A percentile compares a stretch with the other conserved stretches of the same genome.
phyloP scores from a whole-genome alignment of 2,797 vertebrate genomes.

The Clarias laeviceps region DNA sequence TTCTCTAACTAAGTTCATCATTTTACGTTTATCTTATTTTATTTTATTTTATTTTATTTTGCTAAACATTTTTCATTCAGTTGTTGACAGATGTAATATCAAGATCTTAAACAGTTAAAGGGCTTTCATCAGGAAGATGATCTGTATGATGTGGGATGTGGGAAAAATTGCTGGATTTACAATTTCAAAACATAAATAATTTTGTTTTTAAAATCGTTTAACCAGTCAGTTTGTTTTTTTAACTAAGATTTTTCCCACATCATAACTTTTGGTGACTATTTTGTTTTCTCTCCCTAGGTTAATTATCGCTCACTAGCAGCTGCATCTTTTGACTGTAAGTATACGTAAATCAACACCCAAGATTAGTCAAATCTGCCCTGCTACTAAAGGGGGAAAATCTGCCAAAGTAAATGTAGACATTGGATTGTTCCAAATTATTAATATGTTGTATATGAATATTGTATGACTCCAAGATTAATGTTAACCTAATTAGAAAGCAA shows the following conservation, averaged over 20 bases:
- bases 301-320: background rate
- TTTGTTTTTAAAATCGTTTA: too few relatives aligned
- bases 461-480: slow-evolving; percentile 18
- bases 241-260: background rate
- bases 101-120: too few relatives aligned
- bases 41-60: background rate
- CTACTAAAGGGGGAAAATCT: background rate
- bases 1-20: background rate
- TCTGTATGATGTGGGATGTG: too few relatives aligned
- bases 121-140: too few relatives aligned
- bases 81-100: too few relatives aligned
- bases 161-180: too few relatives aligned
- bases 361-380: background rate
- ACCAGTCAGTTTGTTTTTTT: background rate
- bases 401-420: slow-evolving; percentile 12
- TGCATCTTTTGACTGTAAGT: background rate
- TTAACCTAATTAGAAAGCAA: slow-evolving; percentile 31
- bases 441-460: slow-evolving; percentile 20
- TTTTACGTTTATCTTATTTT: background rate
- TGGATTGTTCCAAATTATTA: slow-evolving; percentile 17
- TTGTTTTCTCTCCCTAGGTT: background rate
- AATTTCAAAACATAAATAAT: too few relatives aligned
- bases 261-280: background rate
- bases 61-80: background rate
- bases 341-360: background rate